Base-by-base conservation (phyloP, 1,140 invertebrate genomes). In the Cardiocondyla obscurior region DNA sequence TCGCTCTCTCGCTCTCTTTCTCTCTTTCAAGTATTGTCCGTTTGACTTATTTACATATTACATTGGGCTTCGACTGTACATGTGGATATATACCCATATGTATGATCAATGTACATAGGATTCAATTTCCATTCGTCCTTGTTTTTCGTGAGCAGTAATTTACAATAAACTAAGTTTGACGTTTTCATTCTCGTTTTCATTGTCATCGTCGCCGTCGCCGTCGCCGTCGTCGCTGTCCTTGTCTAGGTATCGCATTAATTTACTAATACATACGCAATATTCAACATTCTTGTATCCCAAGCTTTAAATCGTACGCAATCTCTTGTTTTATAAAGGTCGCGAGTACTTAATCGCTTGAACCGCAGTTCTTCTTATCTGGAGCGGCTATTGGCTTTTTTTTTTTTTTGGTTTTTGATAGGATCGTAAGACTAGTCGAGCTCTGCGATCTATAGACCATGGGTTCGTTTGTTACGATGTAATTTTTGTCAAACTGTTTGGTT, bases 41-140 rank as follows among this genome's bases (percentile, higher is more conserved):
- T 60, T 64, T 65, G 28, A 12, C 19, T 76, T 77, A 77, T 77
- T 49, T 77, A 77, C 39, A 49, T 76, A 76, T 4, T 77, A 77
- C 58, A 65, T 77, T 77, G 39, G 39, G n/a, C 44, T 62, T 49
- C n/a, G 55, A 51, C 60, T 51, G 73, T 77, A 77, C 42, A 77
- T 42, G 58, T 42, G 44, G 28, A 77, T 49, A 65, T 65, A 65
- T 64, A 49, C 10, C 3, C 73, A 64, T 65, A 76, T 46, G n/a
- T 65, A 62, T 76, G 33, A 36, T 60, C 49, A 65, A 51, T 77
- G 58, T 51, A 77, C 60, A 65, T 77, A 77, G 6, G 64, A 77
- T 4, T 65, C 28, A 77, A 49, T 77, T 49, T 12, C 30, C 12
- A 65, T 64, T 65, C 22, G 44, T 77, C 51, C 30, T 51, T 30